Base-by-base conservation (phyloP, 2,888 invertebrate species). In the Pristionchus maxplancki region DNA sequence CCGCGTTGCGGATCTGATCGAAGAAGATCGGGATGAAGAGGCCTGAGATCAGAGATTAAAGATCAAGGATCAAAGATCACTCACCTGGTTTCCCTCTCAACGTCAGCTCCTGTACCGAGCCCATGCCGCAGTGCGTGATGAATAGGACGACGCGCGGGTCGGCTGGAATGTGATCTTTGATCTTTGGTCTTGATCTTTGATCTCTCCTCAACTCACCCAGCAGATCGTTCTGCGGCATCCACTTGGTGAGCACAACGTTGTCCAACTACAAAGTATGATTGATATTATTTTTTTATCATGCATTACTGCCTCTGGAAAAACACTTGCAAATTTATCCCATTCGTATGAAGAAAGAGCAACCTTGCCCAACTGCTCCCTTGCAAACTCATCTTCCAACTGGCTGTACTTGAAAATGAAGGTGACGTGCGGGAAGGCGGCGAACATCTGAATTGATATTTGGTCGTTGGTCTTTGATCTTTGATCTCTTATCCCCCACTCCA, bases 101-200 rank as follows among this genome's bases (percentile, higher is more conserved):
- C 11, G 44, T 78, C 74, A 78, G 15, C 44, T 78, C 74, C n/a
- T 78, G 44, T 0, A 78, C 74, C 4, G 74, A 78, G 44, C 74
- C 74, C 74, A 78, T 78, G 11, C 74, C 74, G 44, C 44, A 40
- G 74, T 78, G 74, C 31, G 74, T 78, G 44, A 78, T 78, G 74
- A 78, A 78, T 24, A 78, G 74, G 13, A 78, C 74, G 44, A 78
- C 44, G 44, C 74, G 74, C 31, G 74, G 44, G n/a, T 78, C 44
- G 31, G 37, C 74, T 78, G 74, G n/a, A n/a, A 6, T 78, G 6
- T 78, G 34, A 37, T 71, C 67, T 31, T 34, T 34, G 74, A 37
- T 71, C 37, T 71, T 71, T 71, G 71, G 44, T 78, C 74, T 78
- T 37, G 74, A 44, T 78, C 44, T 78, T 78, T 78, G 74, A 78